A percentile compares a stretch with the other conserved stretches of the same genome.
phyloP scores from a whole-genome alignment of 1,140 invertebrate genomes.

The Saccostrea echinata region DNA sequence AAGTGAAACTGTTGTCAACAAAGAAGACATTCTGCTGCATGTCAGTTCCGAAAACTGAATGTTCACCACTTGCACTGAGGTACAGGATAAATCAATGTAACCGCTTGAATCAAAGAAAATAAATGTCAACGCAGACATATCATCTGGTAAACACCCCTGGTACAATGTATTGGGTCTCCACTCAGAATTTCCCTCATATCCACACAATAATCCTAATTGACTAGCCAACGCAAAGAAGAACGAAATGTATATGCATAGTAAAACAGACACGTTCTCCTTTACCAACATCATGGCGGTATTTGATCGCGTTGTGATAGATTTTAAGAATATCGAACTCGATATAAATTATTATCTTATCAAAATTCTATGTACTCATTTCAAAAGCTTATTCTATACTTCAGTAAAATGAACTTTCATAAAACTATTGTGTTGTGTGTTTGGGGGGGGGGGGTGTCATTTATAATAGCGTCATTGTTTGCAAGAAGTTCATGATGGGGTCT shows the following conservation, averaged over 20 bases:
- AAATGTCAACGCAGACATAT: neutral
- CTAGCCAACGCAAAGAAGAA: neutral
- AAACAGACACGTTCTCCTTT: neutral
- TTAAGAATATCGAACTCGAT: neutral
- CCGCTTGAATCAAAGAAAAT: neutral
- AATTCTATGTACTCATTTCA: too few relatives aligned
- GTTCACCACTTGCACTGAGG: neutral
- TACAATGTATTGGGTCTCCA: neutral
- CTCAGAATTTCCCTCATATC: neutral
- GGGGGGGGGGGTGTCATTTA: too few relatives aligned
- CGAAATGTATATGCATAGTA: neutral
- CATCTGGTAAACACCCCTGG: neutral
- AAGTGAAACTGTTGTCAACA: conserved; percentile 3
- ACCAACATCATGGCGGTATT: neutral
- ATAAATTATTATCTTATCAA: neutral
- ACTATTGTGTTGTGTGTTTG: too few relatives aligned
- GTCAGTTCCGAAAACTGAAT: neutral
- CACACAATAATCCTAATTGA: neutral
- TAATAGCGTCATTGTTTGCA: too few relatives aligned
- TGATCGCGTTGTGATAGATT: neutral
- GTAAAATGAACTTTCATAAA: too few relatives aligned
- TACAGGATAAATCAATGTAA: neutral
- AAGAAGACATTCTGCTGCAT: neutral
- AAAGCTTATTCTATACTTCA: too few relatives aligned
- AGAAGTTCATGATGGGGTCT: too few relatives aligned